Conservation (phyloP, 2,888 invertebrate species). For the Lacanobia wlatinum region DNA sequence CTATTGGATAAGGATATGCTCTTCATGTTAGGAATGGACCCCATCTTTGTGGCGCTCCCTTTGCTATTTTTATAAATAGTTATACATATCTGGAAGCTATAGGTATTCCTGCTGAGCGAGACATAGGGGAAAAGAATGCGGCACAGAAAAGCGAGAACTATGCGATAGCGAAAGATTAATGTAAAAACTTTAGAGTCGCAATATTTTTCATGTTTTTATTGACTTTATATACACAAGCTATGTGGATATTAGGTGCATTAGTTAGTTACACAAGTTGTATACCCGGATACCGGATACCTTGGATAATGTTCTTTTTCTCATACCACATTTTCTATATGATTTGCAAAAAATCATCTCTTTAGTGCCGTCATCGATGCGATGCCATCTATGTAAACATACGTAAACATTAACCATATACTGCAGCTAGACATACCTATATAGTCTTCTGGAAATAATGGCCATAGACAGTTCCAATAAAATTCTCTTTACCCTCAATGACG, state of each 20-base stretch:
- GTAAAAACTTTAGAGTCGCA: neutral
- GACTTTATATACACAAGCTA: conserved; percentile 3
- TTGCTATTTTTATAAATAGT: neutral
- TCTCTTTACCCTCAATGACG: neutral
- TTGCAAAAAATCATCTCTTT: neutral
- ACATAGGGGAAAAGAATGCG: neutral
- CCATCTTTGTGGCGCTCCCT: neutral
- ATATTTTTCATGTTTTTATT: conserved; percentile 24
- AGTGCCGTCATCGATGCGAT: neutral
- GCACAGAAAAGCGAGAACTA: neutral
- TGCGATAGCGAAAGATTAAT: neutral
- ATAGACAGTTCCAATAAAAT: neutral
- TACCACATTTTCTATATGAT: neutral
- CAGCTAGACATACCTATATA: too few relatives aligned
- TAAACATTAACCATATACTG: neutral
- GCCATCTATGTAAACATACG: neutral
- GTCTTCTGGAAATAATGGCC: neutral
- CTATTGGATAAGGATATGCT: neutral
- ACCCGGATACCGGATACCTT: too few relatives aligned
- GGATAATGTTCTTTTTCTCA: neutral
- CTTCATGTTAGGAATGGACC: neutral
- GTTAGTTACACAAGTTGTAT: conserved; percentile 1
- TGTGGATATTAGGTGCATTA: neutral
- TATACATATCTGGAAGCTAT: neutral
- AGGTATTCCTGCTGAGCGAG: neutral